Conservation (phyloP, 2,888 invertebrate genomes). For the Chloromyia formosa region DNA sequence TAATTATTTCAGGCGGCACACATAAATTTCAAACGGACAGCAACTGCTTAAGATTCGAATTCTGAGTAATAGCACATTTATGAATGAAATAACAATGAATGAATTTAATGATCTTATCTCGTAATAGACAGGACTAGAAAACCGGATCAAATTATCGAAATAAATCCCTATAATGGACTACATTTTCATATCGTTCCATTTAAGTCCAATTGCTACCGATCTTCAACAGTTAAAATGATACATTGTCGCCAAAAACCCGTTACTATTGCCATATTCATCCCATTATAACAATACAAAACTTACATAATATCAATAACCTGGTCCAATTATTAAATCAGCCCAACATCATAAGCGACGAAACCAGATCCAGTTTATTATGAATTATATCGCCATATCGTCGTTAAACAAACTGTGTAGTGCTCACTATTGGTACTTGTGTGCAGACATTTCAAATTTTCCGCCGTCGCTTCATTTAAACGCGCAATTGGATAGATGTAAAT, state of each 20-base stretch:
- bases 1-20: no score
- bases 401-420: background rate
- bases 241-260: constrained; percentile 18
- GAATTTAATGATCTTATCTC: background rate
- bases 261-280: background rate
- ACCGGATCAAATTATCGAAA: background rate
- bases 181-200: background rate
- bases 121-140: background rate
- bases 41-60: no score
- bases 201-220: no score
- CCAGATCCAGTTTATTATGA: background rate
- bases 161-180: background rate
- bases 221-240: background rate
- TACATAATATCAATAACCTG: constrained; percentile 13
- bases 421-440: no score
- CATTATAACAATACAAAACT: background rate
- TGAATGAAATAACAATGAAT: constrained; percentile 11
- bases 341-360: background rate
- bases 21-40: no score
- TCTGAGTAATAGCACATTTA: background rate
- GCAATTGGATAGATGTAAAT: background rate
- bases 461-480: background rate
- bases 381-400: background rate
- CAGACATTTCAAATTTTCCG: background rate
- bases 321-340: background rate